Evolutionary conservation across 2,888 invertebrate species (phyloP), one percentile per base, ranked within the genome.

Genomic region (Lottia gigantea): DNA sequence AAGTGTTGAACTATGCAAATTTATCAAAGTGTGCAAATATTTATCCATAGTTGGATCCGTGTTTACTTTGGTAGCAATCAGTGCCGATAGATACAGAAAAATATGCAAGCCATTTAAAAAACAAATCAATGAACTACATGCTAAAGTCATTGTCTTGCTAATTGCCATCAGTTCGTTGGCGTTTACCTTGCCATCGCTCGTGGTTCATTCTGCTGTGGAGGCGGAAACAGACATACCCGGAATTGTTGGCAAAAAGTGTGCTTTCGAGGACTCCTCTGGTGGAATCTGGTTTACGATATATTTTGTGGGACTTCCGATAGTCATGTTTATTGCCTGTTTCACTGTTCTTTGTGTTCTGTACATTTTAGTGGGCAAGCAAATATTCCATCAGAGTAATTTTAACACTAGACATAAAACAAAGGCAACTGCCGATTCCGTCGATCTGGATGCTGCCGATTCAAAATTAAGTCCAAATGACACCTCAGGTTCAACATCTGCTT

Each of bases 291-390:
- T 23, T 7, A 55, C 19, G 3, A 15, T 55, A 23, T 55, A 55
- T 23, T 55, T 55, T 55, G n/a, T 55, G 11, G 23, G 23, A 55
- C 55, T 55, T 23, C 55, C 55, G 19, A 14, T 23, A 55, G 23
- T 55, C 2, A 55, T 55, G 55, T 55, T 55, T 23, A 23, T 55
- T 23, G 1, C 8, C 55, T 55, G 55, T 23, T 55, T 55, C 14
- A 23, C 55, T 7, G 23, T 55, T 55, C 23, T 55, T 19, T 55
- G 55, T 55, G 55, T 55, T 11, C 23, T 55, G 55, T 55, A 55
- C 23, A 55, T 55, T 55, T 55, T 55, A 23, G 55, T 55, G 19
- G 55, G 55, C 23, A 55, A 23, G 55, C 55, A 55, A 23, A 55
- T 55, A 15, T 55, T 55, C 19, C 55, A 11, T 55, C 55, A 55